Evolutionary conservation across 2,797 vertebrate species (phyloP).

Genomic region (Notolepis coatsorum): DNA sequence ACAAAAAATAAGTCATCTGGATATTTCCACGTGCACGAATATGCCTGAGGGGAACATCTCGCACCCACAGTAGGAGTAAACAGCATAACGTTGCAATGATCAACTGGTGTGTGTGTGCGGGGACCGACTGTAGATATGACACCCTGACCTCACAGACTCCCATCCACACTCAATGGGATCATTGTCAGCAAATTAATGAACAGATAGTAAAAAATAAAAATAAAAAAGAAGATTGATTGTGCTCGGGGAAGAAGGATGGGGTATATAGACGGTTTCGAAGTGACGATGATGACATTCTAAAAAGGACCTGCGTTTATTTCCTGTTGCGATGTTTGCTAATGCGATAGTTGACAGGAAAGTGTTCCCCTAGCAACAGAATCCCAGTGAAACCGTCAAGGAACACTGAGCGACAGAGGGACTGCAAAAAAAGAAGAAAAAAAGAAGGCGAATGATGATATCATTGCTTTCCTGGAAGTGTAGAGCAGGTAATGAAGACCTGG

Average conservation of each 20-base stretch:
- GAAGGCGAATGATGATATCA: too few species aligned
- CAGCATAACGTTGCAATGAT: slow-evolving; percentile 12
- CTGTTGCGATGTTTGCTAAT: too few species aligned
- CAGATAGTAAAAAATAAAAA: slow-evolving; percentile 31
- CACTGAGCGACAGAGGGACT: slow-evolving; percentile 17
- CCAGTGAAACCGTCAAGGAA: too few species aligned
- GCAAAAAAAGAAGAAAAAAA: not conserved
- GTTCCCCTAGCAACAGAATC: too few species aligned
- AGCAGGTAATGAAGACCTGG: not conserved
- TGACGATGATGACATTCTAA: too few species aligned
- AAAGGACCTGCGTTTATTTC: too few species aligned
- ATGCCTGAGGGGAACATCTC: not conserved
- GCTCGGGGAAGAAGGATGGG: not conserved
- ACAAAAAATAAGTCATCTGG: slow-evolving; percentile 12
- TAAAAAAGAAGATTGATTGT: slow-evolving; percentile 65
- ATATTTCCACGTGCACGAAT: not conserved
- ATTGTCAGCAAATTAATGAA: slow-evolving; percentile 42
- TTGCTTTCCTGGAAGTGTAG: not conserved
- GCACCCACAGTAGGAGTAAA: not conserved
- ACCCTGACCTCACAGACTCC: slow-evolving; percentile 15
- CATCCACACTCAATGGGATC: slow-evolving; percentile 26
- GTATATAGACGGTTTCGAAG: too few species aligned
- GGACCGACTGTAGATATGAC: not conserved
- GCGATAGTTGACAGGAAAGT: too few species aligned
- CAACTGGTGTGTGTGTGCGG: not conserved